A percentile compares a stretch with the other conserved stretches of the same genome.
phyloP scores from a whole-genome alignment of 2,797 vertebrate genomes.

The Manis pentadactyla region DNA sequence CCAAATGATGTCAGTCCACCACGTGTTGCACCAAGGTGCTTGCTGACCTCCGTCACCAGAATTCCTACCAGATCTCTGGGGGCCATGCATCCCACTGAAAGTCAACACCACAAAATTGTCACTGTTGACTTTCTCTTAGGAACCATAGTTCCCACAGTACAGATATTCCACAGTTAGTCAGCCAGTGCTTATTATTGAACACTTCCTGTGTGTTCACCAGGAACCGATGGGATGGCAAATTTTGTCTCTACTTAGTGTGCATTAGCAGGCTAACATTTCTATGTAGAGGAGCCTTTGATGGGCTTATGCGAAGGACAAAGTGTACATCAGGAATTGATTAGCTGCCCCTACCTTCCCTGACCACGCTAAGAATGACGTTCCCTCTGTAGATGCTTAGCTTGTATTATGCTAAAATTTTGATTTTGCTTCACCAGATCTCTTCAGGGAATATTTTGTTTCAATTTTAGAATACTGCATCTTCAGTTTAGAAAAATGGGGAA shows the following conservation, averaged over 20 bases:
- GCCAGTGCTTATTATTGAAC: background rate
- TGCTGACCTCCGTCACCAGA: background rate
- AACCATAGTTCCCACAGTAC: background rate
- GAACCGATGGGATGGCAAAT: background rate
- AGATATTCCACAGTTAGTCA: background rate
- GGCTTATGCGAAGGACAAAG: background rate
- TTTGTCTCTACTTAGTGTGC: background rate
- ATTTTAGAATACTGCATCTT: conserved; percentile 10
- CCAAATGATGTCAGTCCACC: background rate
- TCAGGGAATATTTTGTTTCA: conserved; percentile 15
- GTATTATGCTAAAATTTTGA: background rate
- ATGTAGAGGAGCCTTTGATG: background rate
- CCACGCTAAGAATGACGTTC: background rate
- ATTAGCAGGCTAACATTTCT: background rate
- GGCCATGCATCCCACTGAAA: background rate
- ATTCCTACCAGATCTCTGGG: background rate
- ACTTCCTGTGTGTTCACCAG: background rate
- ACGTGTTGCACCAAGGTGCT: background rate
- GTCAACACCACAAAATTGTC: background rate
- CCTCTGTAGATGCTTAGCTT: background rate
- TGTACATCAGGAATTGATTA: background rate
- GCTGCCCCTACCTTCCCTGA: background rate
- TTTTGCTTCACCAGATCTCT: background rate
- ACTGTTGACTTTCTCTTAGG: background rate
- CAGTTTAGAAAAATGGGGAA: background rate